Base-by-base conservation (phyloP, 2,888 invertebrate species). In the Harpalus rubripes region DNA sequence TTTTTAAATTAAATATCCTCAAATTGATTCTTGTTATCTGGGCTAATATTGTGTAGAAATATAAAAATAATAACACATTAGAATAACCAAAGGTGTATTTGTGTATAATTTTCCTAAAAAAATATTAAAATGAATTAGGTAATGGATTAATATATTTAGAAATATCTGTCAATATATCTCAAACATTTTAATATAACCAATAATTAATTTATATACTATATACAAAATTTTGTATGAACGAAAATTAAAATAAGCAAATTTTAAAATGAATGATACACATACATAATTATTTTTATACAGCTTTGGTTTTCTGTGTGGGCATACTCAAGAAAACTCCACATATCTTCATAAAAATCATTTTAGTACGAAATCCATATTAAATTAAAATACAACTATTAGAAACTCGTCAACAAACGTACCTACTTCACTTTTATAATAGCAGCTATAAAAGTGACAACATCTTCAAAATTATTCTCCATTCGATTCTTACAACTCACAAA, bases 401-500 rank as follows among this genome's bases (percentile, higher is more conserved):
- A 52, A 52, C 44, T 52, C 44, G 44, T 12, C 44, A 52, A 52
- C 44, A 8, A 52, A 52, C 44, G 44, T 52, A 52, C 44, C 44
- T 52, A 52, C 44, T 52, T 52, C 44, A 52, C 44, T 52, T 52
- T 52, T 52, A 52, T 52, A 52, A 52, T 52, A 52, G 44, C 44
- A 52, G 44, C 44, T 52, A 52, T 52, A 52, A 52, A 52, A 52
- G 44, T 52, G 44, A 52, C 44, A 52, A 52, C 44, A 52, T 52
- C 44, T 52, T 52, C 44, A 52, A 52, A 52, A 52, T 52, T 52
- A 52, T 52, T 12, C 44, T 12, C 32, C 32, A 32, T 32, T 52
- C 44, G 12, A 52, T 52, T 52, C 44, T 52, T 52, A 52, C 22
- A 22, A 22, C 44, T 52, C 44, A 52, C 44, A 52, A 52, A 52